Evolutionary conservation across 1,140 invertebrate species (phyloP).

Genomic region (Euura saliciscinereae): DNA sequence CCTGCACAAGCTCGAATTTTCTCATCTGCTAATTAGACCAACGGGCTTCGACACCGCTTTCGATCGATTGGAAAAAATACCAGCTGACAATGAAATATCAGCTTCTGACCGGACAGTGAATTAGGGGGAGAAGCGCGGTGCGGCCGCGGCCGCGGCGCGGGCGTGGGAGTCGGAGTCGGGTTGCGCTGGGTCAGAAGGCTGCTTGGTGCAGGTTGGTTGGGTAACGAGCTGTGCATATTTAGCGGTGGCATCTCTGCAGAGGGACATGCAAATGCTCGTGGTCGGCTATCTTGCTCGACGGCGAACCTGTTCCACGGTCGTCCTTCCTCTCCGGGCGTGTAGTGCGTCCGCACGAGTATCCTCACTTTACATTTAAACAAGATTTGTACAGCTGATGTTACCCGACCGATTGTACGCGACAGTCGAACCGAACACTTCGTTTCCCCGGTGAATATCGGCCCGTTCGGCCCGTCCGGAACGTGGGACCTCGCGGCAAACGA

Average conservation of each 20-base stretch:
- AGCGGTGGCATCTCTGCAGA: neutral
- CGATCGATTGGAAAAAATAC: neutral
- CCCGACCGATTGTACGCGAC: neutral
- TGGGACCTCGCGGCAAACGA: no score
- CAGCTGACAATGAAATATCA: neutral
- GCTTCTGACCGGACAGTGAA: neutral
- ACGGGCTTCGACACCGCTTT: no score
- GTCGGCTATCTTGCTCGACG: no score
- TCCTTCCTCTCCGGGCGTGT: neutral
- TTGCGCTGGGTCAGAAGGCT: neutral
- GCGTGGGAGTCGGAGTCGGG: no score
- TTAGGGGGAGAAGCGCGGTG: neutral
- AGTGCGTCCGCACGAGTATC: neutral
- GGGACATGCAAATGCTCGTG: neutral
- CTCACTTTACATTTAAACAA: constrained; percentile 3
- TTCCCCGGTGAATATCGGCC: no score
- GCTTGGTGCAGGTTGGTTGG: neutral
- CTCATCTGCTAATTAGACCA: no score
- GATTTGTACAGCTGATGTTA: neutral
- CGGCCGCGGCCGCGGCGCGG: neutral
- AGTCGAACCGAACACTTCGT: no score
- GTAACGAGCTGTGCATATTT: constrained; percentile 7
- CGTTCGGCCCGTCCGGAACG: no score
- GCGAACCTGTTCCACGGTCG: neutral
- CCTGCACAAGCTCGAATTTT: no score